Evolutionary conservation across 2,888 invertebrate genomes (phyloP).

Genomic region (Hydrotaea diabolus): DNA sequence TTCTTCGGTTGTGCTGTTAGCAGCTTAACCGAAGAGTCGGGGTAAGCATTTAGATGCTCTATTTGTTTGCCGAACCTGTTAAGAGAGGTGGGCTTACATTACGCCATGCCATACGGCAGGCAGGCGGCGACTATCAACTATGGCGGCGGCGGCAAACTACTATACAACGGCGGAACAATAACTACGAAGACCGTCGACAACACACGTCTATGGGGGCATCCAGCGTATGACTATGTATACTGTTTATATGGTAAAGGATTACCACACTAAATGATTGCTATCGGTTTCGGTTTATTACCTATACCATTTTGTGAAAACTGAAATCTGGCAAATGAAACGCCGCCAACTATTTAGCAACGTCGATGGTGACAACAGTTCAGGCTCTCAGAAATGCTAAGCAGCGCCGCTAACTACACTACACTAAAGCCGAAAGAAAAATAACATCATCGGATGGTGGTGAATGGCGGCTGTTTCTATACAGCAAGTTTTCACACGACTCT

Average conservation of each 20-base stretch:
- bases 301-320: conserved; percentile 72
- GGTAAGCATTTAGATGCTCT: conserved; percentile 61
- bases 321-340: conserved; percentile 74
- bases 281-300: conserved; percentile 74
- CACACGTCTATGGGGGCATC: too few species aligned
- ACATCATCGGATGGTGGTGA: too few species aligned
- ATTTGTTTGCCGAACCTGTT: conserved; percentile 63
- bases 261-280: conserved; percentile 70
- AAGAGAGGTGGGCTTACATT: conserved; percentile 58
- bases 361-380: conserved; percentile 69
- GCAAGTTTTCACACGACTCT: conserved; percentile 29
- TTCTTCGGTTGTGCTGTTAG: conserved; percentile 16
- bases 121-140: not conserved
- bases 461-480: not conserved
- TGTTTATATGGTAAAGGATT: conserved; percentile 49
- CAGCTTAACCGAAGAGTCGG: conserved; percentile 8
- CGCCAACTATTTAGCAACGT: conserved; percentile 67
- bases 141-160: conserved; percentile 17
- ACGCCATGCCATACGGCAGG: conserved; percentile 31
- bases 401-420: conserved; percentile 44
- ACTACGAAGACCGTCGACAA: not conserved
- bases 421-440: conserved; percentile 40
- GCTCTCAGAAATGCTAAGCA: conserved; percentile 62
- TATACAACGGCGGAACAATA: conserved; percentile 7
- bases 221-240: too few species aligned